These are phyloP conservation scores for Albula goreensis DNA, from an alignment of 2,113 vertebrate genomes.

Conservation along the genomic window DNA sequence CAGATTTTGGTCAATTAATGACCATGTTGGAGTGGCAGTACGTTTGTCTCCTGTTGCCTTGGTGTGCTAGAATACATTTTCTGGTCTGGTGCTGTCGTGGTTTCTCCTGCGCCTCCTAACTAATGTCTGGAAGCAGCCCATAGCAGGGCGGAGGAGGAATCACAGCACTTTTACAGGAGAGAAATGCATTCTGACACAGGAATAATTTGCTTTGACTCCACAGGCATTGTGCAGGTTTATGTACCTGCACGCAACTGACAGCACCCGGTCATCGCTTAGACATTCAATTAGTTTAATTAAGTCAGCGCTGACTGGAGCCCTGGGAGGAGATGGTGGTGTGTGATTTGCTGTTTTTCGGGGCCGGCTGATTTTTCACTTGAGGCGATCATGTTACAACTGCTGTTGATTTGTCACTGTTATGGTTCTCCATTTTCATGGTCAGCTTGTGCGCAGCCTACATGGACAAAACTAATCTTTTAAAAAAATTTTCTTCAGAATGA, in stretches of 20 bases:
- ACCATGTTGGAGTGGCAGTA: not conserved
- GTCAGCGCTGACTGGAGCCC: not conserved
- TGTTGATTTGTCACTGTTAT: not conserved
- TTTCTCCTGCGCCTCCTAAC: not conserved
- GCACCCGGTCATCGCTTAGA: not conserved
- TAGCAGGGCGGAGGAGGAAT: not conserved
- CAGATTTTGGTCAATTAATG: conserved; percentile 3
- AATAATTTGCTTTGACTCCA: not conserved
- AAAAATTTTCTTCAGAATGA: not conserved
- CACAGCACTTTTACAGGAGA: not conserved
- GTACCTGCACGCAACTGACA: conserved; percentile 3
- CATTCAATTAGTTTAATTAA: conserved; percentile 25
- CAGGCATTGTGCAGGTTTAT: not conserved
- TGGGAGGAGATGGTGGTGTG: not conserved
- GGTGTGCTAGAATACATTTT: not conserved
- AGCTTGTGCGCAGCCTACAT: not conserved
- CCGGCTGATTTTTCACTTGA: not conserved
- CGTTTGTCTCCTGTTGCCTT: not conserved
- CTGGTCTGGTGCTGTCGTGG: not conserved
- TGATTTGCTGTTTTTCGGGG: not conserved
- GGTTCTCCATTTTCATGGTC: not conserved
- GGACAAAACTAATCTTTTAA: not conserved
- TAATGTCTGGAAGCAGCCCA: too few species aligned
- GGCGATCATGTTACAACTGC: not conserved
- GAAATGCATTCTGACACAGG: not conserved